A percentile compares a stretch with the other conserved stretches of the same genome.
phyloP scores from a whole-genome alignment of 2,888 invertebrate species.

The Colostygia pectinataria region DNA sequence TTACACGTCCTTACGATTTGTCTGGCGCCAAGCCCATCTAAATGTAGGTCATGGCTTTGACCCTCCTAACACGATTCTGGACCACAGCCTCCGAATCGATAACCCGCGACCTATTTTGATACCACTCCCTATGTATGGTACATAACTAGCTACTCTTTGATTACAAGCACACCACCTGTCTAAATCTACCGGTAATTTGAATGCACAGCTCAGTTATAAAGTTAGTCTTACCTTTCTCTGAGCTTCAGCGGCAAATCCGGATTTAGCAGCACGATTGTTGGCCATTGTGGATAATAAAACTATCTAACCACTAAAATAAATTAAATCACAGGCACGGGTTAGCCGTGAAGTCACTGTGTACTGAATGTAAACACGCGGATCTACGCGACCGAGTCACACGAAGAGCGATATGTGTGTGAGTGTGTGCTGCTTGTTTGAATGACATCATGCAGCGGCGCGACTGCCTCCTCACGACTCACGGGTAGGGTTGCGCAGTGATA shows the following conservation, averaged over 20 bases:
- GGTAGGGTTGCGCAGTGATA: constrained; percentile 36
- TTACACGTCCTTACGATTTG: not conserved
- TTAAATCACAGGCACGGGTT: constrained; percentile 74
- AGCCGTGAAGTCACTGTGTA: constrained; percentile 71
- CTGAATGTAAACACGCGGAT: constrained; percentile 74
- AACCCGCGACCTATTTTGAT: constrained; percentile 50
- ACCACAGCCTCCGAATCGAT: constrained; percentile 77
- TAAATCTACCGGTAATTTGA: constrained; percentile 16
- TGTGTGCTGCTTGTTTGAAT: constrained; percentile 66
- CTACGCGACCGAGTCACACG: constrained; percentile 55
- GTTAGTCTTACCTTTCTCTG: constrained; percentile 92
- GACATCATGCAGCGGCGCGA: constrained; percentile 71
- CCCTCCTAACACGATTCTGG: constrained; percentile 68
- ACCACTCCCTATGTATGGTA: constrained; percentile 35
- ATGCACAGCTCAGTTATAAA: constrained; percentile 18
- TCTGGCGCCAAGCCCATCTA: constrained; percentile 30
- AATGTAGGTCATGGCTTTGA: constrained; percentile 74
- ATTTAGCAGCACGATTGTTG: constrained; percentile 92
- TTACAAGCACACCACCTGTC: too few species aligned
- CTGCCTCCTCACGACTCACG: too few species aligned
- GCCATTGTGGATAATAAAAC: constrained; percentile 85
- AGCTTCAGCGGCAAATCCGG: constrained; percentile 98
- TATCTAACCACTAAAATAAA: constrained; percentile 56
- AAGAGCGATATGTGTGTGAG: constrained; percentile 63
- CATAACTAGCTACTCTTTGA: not conserved